Base-by-base conservation (phyloP, 2,797 vertebrate species). In the Schizopygopsis pylzovi region DNA sequence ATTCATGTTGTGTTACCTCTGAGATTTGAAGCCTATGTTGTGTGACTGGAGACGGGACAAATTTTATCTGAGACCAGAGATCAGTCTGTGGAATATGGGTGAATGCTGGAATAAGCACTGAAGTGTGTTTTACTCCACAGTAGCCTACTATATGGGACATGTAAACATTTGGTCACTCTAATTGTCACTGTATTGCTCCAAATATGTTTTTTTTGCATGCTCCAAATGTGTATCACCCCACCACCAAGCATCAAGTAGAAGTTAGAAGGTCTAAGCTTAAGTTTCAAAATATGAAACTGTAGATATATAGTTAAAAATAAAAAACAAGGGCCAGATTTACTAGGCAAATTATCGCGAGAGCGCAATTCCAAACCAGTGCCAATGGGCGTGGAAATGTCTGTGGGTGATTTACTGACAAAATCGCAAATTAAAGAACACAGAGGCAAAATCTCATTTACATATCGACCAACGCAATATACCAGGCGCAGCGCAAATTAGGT, bases 21-120 rank as follows among this genome's bases (percentile, higher is more conserved):
- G 10, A 59, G 52, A 79, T 43, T 52, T 56, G 65, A 76, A 83
- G 59, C 16, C 49, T 37, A 52, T 61, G 49, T 79, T 85, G 52
- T 85, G 75, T 45, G 83, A n/a, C 59, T 75, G 39, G 25, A 71
- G 22, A 84, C 56, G 4, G 49, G 16, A 71, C 52, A 45, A 77
- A 72, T 79, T 79, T 49, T 10, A 79, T 71, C 68, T 85, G 54
- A 37, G n/a, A 71, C 13, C 67, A 43, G 22, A 59, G 47, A 71
- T 33, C 68, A 71, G 65, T 72, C 52, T 82, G 67, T 82, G 22
- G 15, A 37, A 67, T 67, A 49, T 75, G 15, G 12, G 15, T 33
- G 45, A 52, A 52, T 20, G 45, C 37, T 12, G 33, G 18, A 6
- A 63, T 33, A 75, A 63, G 56, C 33, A 41, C 10, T 54, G 25